Evolutionary conservation across 2,113 vertebrate genomes (phyloP), one percentile per base, ranked within the genome.

Genomic region (Origma solitaria): DNA sequence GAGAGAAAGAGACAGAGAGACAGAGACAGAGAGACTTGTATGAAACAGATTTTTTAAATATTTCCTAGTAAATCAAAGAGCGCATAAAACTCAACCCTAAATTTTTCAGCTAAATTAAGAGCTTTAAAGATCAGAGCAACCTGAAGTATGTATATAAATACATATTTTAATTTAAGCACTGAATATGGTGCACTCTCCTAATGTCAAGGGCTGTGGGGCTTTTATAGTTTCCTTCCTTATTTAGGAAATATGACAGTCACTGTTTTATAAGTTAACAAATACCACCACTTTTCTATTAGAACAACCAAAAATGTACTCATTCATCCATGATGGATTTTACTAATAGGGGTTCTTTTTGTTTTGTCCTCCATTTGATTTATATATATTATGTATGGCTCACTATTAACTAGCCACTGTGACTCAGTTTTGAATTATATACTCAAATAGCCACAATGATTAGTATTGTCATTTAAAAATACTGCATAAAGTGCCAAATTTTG

Each of bases 161-260:
- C 0, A 15, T 73, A 28, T 49, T 91, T 85, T 58, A 53, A 45
- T 61, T 84, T 56, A 58, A 89, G 14, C 7, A 38, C 10, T 40
- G 20, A 51, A 24, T 77, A 44, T 35, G 12, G 5, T 42, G 5
- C 11, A 31, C 50, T 30, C 4, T 42, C 8, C 33, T 62, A 40
- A 73, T 57, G 30, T 66, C 16, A 81, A 44, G 37, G 4, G 1
- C 56, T 69, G 45, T 5, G 5, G 2, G 0, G 0, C 21, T 80
- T 80, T 82, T 73, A 2, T 3, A 9, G 25, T 77, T 90, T 90
- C 53, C 28, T 82, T 58, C 3, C 6, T 83, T 69, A 31, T 61
- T 57, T 62, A 58, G 40, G 77, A 68, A 93, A 69, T 56, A 37
- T 23, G n/a, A 87, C 54, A 86, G 23, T 44, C 37, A 30, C 9